Evolutionary conservation across 1,140 invertebrate species (phyloP), one percentile per base, ranked within the genome.

Genomic region (Helicoverpa armigera): DNA sequence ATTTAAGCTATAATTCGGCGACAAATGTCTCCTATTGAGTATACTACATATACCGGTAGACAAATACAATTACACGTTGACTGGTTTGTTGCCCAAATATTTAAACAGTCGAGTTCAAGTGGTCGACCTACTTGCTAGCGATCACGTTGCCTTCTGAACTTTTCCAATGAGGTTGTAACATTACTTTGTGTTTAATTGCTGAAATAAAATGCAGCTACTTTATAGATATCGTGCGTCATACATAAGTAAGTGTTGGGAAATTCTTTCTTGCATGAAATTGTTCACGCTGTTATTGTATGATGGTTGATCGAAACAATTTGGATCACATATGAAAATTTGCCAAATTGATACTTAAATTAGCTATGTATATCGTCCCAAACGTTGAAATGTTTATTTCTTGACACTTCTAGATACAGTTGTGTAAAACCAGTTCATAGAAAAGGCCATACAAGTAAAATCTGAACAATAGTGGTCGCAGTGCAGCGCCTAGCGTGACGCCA

Each of bases 141-240:
- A 69, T 51, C 51, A n/a, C 16, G 69, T 73, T 73, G 12, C 51
- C 53, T 73, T 56, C 35, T 73, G 70, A 73, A 73, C 70, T 73
- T 69, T 69, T 35, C 16, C 53, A 73, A 73, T 56, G 70, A 73
- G 53, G 53, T 35, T 73, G 18, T 51, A 31, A 70, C 61, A 70
- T 18, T 48, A 16, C 9, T 16, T 67, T 48, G 14, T 67, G 43
- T 48, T 67, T 67, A 67, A 67, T 48, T 16, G 43, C 13, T 63
- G 60, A 29, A 29, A 31, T 14, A 31, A 48, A 53, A 43, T 7
- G 35, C 67, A 70, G 50, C 29, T 43, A 5, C 35, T 43, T 43
- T 70, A 23, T 53, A 70, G 13, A 53, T 53, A 54, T 9, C 2
- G 7, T 70, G 29, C 14, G 2, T 50, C 43, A n/a, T 35, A 53